Base-by-base conservation (phyloP, 2,888 invertebrate species). In the Eupeodes latifasciatus region DNA sequence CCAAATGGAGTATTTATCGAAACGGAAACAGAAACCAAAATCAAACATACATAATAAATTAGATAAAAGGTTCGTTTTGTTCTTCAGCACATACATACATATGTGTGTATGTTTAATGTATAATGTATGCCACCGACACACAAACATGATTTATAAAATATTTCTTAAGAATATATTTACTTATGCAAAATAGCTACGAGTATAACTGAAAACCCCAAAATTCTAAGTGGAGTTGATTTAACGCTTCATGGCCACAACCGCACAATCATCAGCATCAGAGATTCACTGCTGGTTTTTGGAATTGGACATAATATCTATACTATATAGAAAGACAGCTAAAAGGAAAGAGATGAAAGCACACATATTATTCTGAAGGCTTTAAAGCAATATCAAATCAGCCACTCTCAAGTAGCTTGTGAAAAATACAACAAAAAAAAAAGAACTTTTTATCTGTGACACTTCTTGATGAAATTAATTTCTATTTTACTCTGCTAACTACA, bases 401-500 rank as follows among this genome's bases (percentile, higher is more conserved):
- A 11, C 1, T 19, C 1, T 44, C 11, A 2, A 11, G 5, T 1
- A 1, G 12, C 1, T 5, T 44, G 16, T 36, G 2, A 64, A 81
- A 62, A 71, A 47, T 53, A 64, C 44, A 66, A 27, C n/a, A 71
- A 14, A 67, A 5, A 4, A 19, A 11, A 53, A 51, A 67, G 16
- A 40, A 19, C 5, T 47, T 72, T 27, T 57, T 59, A 9, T 36
- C 72, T 76, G 75, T 76, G 76, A 76, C 79, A 80, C 36, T 72
- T 79, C 36, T 72, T 79, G 16, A 59, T 80, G 53, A 49, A 66
- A 82, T 79, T 83, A 76, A 86, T 76, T 71, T 64, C 53, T 55
- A 44, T 55, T 55, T 71, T 40, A 10, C 7, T 2, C 40, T 6
- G 40, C 51, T 34, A 36, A 59, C 6, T 51, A n/a, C 67, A 51